Evolutionary conservation across 2,797 vertebrate genomes (phyloP), one percentile per base, ranked within the genome.

Genomic region (Ambastaia sidthimunki): DNA sequence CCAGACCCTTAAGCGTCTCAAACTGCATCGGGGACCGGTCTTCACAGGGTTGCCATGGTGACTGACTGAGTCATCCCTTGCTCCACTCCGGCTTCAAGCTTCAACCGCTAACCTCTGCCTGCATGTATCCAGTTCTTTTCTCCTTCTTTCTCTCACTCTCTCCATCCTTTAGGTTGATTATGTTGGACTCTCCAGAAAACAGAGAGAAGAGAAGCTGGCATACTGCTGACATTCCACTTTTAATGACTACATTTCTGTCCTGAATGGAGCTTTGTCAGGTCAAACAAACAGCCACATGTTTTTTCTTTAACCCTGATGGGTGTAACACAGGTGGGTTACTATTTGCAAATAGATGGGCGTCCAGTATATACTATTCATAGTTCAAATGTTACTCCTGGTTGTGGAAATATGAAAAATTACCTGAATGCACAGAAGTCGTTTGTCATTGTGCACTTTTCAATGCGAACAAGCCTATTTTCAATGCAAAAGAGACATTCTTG

Each of bases 21-120:
- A 93, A 94, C 92, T 93, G 91, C 91, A 91, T 91, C 84, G 85
- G 91, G 90, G 90, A 92, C 91, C 83, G 87, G 91, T 89, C 90
- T 92, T 93, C 93, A 92, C 91, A 89, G 88, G 86, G 93, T 94
- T 94, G 92, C 92, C 86, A 94, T 94, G 92, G 93, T 90, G 91
- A 94, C 91, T 63, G 18, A 80, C 83, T 83, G 90, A 93, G 86
- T 83, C 81, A 80, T 85, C 88, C 88, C 16, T 71, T 87, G 88
- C 83, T 76, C 87, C 41, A 59, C 65, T 83, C 81, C 81, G 66
- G 77, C 75, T 81, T 76, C 80, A 78, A 78, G 72, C 74, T 83
- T 84, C 83, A 76, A 57, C 78, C 63, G n/a, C 75, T 80, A 86
- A 80, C 83, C 71, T 72, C 84, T 90, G 19, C 7, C 82, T 88